Base-by-base conservation (phyloP, 2,888 invertebrate species). In the Beris chalybata region DNA sequence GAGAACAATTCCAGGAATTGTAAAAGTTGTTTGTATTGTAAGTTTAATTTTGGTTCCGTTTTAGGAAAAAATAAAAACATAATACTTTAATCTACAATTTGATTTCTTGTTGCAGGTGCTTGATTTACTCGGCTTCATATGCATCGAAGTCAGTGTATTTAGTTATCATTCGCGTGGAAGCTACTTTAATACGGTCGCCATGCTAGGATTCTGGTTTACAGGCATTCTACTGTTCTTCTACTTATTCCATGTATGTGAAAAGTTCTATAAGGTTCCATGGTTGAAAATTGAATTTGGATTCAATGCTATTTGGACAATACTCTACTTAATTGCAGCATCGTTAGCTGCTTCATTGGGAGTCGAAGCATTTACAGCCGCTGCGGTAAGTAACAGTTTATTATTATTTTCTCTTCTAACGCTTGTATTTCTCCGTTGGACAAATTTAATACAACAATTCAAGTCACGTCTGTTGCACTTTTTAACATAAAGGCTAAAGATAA, bases 201-300 rank as follows among this genome's bases (percentile, higher is more conserved):
- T 93, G 88, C 86, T 86, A 15, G 94, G 90, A 15, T 91, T 95
- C 78, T 93, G 93, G 90, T 88, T 92, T 76, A 92, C 92, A 5
- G 88, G 89, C 45, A 87, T 92, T 70, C 81, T 95, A 61, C 83
- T 95, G 13, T 85, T 87, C 1, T 84, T 93, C 67, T 95, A 95
- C 78, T 77, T 93, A 69, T 92, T 94, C 81, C 94, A 95, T 77
- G 84, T 94, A 31, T 85, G 95, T 69, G 95, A 95, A 81, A 91
- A 90, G 79, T 87, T 91, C 76, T 89, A 88, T 78, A 89, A 86
- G 80, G 89, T 95, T 73, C 94, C 94, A 3, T 95, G 95, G 94
- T 81, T 94, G 67, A 89, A 88, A 80, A 85, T 91, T 70, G 94
- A 95, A 83, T 85, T 93, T 70, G 81, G 85, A 3, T 93, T 87